Evolutionary conservation across 2,113 vertebrate genomes (phyloP).

Genomic region (Acrocephalus kingi): DNA sequence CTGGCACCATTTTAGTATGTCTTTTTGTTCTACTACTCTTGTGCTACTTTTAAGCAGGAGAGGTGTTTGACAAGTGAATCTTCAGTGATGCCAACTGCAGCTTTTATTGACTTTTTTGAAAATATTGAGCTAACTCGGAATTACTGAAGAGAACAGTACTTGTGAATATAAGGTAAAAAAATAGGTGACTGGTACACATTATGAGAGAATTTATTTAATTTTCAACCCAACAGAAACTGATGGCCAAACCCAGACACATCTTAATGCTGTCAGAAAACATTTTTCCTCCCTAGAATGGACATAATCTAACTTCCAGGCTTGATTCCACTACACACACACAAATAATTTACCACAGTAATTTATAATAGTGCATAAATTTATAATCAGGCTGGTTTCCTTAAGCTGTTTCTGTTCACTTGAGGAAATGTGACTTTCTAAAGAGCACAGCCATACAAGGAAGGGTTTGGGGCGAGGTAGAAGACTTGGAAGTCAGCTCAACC

Average conservation of each 20-base stretch:
- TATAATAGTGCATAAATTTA: not conserved
- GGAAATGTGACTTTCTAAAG: not conserved
- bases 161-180: not conserved
- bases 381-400: not conserved
- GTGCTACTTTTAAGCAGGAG: constrained; percentile 14
- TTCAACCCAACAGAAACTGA: not conserved
- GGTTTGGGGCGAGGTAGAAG: not conserved
- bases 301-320: not conserved
- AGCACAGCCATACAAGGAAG: not conserved
- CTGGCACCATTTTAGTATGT: not conserved
- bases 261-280: not conserved
- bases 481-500: not conserved
- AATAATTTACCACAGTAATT: not conserved
- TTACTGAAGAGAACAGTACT: not conserved
- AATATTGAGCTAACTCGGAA: not conserved
- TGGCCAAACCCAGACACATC: not conserved
- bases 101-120: constrained; percentile 18
- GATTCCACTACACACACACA: not conserved
- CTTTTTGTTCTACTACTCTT: constrained; percentile 37
- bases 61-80: constrained; percentile 43
- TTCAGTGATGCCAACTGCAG: not conserved
- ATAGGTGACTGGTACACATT: not conserved
- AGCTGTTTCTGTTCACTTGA: not conserved
- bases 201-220: not conserved
- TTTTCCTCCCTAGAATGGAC: not conserved